A percentile compares a stretch with the other conserved stretches of the same genome.
phyloP scores from a whole-genome alignment of 2,113 vertebrate species.

The Ciconia boyciana region DNA sequence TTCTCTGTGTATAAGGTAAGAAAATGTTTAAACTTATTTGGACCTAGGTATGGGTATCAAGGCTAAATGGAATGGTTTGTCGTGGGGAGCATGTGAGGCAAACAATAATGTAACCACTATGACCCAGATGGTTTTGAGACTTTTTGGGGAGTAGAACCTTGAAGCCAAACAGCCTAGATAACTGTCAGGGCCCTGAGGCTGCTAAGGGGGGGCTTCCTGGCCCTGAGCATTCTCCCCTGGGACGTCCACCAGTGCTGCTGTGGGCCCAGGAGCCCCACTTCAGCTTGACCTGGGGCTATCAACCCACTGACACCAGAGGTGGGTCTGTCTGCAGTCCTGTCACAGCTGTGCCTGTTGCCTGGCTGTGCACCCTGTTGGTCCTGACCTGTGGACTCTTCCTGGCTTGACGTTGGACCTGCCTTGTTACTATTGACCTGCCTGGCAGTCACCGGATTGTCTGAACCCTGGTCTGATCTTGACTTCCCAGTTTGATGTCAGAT shows the following conservation, averaged over 20 bases:
- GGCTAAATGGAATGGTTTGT: not conserved
- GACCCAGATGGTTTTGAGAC: not conserved
- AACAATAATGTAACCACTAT: not conserved
- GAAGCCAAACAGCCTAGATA: not conserved
- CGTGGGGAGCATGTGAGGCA: not conserved
- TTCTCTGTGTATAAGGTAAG: not conserved
- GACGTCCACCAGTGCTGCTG: not conserved
- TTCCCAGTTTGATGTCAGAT: not conserved
- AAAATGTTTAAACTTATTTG: not conserved
- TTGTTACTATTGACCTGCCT: not conserved
- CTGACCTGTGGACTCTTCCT: not conserved
- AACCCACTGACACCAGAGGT: not conserved
- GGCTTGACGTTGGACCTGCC: not conserved
- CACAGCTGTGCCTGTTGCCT: not conserved
- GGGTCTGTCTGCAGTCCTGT: not conserved
- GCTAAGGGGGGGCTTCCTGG: not conserved
- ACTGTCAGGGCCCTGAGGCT: not conserved
- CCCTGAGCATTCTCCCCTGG: not conserved
- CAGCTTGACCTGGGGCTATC: not conserved
- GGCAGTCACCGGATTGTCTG: not conserved
- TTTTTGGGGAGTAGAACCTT: not conserved
- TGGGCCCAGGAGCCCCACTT: not conserved
- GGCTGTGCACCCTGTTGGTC: not conserved
- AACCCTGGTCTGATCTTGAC: not conserved
- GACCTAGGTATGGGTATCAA: not conserved